Evolutionary conservation across 2,797 vertebrate genomes (phyloP).

Genomic region (Cottoperca gobio): DNA sequence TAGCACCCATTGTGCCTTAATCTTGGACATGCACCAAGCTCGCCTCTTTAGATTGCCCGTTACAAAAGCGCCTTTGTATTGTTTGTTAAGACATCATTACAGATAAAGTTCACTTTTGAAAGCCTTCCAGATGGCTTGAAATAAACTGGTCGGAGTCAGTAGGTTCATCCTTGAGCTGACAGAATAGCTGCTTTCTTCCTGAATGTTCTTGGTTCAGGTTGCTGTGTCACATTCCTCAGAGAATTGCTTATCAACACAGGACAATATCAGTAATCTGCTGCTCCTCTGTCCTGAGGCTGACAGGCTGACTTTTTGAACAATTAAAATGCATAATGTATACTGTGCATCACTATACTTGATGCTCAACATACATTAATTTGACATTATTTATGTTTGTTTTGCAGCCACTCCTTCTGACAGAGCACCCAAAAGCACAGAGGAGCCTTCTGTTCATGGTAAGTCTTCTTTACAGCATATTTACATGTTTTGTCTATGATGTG

Average conservation of each 20-base stretch:
- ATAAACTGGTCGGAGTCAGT: conserved; percentile 46
- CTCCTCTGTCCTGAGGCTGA: conserved; percentile 24
- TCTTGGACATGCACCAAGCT: conserved; percentile 72
- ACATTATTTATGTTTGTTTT: conserved; percentile 23
- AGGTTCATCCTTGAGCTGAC: conserved; percentile 48
- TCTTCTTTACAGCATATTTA: background rate
- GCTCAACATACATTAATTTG: background rate
- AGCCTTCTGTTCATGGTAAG: conserved; percentile 32
- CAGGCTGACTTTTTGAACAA: conserved; percentile 20
- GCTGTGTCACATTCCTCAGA: conserved; percentile 59
- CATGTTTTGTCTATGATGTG: background rate
- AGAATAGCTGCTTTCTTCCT: conserved; percentile 45
- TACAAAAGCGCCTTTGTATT: conserved; percentile 81
- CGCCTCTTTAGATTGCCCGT: conserved; percentile 57
- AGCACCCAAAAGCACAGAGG: background rate
- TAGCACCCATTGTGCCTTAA: conserved; percentile 79
- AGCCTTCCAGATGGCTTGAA: conserved; percentile 63
- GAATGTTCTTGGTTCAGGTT: conserved; percentile 45
- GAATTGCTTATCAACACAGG: conserved; percentile 58
- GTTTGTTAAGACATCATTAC: conserved; percentile 75
- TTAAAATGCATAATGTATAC: conserved; percentile 7
- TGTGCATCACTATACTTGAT: background rate
- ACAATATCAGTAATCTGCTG: conserved; percentile 47
- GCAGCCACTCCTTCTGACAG: conserved; percentile 34
- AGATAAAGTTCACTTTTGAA: conserved; percentile 76